Evolutionary conservation across 2,113 vertebrate genomes (phyloP).

Genomic region (Notothenia coriiceps): DNA sequence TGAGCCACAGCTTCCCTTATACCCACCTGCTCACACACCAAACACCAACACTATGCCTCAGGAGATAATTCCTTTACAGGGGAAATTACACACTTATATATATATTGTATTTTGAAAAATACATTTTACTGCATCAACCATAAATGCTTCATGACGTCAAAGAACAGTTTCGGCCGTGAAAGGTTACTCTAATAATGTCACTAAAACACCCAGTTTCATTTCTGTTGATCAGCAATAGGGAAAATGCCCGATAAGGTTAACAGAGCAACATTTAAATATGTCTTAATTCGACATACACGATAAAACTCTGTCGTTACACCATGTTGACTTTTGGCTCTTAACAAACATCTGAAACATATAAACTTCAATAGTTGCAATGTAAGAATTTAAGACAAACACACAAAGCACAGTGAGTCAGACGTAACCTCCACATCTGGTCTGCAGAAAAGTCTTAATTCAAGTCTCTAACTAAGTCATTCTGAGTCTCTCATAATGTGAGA

Average conservation of each 20-base stretch:
- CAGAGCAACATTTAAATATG: not conserved
- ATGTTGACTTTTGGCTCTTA: not conserved
- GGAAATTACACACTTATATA: not conserved
- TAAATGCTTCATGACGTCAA: not conserved
- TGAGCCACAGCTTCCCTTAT: not conserved
- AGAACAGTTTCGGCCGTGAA: not conserved
- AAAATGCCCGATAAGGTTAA: not conserved
- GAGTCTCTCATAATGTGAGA: constrained; percentile 20
- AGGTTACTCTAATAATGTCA: too few relatives aligned
- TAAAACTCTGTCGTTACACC: not conserved
- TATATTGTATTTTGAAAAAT: not conserved
- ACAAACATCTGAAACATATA: constrained; percentile 6
- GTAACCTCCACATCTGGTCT: constrained; percentile 56
- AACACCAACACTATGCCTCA: constrained; percentile 12
- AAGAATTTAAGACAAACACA: too few relatives aligned
- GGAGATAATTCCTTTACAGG: constrained; percentile 12
- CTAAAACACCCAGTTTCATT: too few relatives aligned
- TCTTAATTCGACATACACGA: not conserved
- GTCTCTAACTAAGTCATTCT: constrained; percentile 20
- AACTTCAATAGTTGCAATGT: not conserved
- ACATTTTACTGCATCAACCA: not conserved
- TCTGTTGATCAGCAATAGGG: not conserved
- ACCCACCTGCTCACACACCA: constrained; percentile 7
- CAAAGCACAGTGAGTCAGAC: too few relatives aligned
- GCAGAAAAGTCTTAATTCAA: constrained; percentile 43